A percentile compares a stretch with the other conserved stretches of the same genome.
phyloP scores from a whole-genome alignment of 2,113 vertebrate genomes.

The Pardalotus punctatus region DNA sequence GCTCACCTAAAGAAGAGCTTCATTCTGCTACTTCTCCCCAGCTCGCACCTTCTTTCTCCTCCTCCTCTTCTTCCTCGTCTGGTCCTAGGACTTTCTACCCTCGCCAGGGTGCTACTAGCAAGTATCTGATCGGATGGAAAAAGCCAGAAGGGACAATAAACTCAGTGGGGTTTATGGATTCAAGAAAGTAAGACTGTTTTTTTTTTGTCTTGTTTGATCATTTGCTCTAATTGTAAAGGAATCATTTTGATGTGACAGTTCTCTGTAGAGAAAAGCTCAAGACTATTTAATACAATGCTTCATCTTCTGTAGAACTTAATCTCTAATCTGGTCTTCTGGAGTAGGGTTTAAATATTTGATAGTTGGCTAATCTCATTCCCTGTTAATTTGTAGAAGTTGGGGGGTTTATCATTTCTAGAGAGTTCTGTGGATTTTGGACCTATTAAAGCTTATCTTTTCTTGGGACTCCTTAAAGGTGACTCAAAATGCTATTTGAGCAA shows the following conservation, averaged over 20 bases:
- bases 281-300: background rate
- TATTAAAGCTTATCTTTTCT: background rate
- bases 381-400: background rate
- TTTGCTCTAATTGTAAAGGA: background rate
- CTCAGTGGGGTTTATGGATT: constrained; percentile 97
- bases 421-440: background rate
- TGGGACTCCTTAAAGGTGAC: background rate
- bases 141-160: constrained; percentile 98
- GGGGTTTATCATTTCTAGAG: background rate
- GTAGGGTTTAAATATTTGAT: background rate
- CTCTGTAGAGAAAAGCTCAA: background rate
- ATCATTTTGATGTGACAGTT: background rate
- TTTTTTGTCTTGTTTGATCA: constrained; percentile 17
- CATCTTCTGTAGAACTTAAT: background rate
- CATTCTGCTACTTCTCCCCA: constrained; percentile 84
- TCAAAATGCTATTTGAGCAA: background rate
- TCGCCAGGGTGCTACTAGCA: constrained; percentile 97
- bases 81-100: constrained; percentile 98
- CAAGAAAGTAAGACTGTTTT: constrained; percentile 88
- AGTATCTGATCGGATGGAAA: constrained; percentile 99
- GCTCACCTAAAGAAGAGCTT: constrained; percentile 92
- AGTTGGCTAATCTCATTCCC: background rate
- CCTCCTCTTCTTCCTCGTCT: constrained; percentile 87
- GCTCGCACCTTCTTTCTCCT: constrained; percentile 80
- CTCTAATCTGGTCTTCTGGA: background rate